A percentile compares a stretch with the other conserved stretches of the same genome.
Conservation (phyloP, 2,113 vertebrate species). For the Neodon shergylaensis region DNA sequence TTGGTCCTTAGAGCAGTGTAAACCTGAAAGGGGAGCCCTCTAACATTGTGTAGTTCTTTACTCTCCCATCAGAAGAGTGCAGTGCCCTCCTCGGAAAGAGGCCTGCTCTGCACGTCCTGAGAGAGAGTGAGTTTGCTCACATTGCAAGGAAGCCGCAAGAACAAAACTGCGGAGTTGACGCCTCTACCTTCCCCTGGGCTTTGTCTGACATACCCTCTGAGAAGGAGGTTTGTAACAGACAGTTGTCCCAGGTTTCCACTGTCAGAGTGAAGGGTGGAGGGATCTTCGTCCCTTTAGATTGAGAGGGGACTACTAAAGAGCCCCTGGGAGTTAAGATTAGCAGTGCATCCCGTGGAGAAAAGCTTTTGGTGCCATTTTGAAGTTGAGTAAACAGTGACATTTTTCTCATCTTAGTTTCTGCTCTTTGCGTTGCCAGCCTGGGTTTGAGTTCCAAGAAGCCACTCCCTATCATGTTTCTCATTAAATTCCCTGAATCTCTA, state of each 20-base stretch:
- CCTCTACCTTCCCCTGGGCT: no score
- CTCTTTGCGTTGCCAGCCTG: neutral
- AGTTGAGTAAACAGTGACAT: neutral
- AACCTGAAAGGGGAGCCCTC: neutral
- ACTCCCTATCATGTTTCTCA: neutral
- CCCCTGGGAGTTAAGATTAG: neutral
- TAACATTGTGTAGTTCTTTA: accelerated
- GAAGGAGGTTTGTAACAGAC: neutral
- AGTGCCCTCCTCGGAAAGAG: neutral
- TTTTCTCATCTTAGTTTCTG: conserved; percentile 45
- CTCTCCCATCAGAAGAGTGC: accelerated
- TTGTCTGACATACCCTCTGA: neutral
- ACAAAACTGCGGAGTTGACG: neutral
- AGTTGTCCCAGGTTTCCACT: neutral
- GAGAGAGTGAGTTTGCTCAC: neutral
- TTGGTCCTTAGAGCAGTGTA: neutral
- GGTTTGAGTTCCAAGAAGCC: neutral
- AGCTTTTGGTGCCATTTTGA: neutral
- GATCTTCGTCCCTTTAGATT: no score
- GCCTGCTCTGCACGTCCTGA: neutral
- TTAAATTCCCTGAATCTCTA: neutral
- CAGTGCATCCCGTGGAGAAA: neutral
- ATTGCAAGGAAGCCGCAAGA: neutral
- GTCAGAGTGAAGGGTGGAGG: no score
- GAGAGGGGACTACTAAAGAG: neutral